Percentiles rank a stretch among this genome's conserved stretches.
phyloP scores from a whole-genome alignment of 2,888 invertebrate genomes.

The Drosophila peninsularis region DNA sequence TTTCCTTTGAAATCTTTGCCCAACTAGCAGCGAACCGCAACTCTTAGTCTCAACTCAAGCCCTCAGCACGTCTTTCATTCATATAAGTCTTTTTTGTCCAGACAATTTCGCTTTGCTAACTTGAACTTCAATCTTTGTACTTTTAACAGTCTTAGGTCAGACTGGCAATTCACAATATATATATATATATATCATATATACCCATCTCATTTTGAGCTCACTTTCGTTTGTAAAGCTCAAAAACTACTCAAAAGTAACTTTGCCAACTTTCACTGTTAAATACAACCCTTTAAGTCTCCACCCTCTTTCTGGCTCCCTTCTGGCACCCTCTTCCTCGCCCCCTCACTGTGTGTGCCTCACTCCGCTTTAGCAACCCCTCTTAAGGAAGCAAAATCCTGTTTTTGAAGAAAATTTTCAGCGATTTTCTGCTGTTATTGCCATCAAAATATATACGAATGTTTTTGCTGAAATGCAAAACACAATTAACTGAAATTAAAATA shows the following conservation, averaged over 20 bases:
- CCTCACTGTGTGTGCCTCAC: background rate
- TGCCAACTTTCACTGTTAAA: slow-evolving; percentile 33
- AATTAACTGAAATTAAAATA: slow-evolving; percentile 80
- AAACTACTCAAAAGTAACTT: slow-evolving; percentile 51
- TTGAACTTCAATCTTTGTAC: slow-evolving; percentile 12
- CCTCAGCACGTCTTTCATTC: slow-evolving; percentile 3
- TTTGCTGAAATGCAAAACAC: slow-evolving; percentile 72
- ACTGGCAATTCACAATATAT: background rate
- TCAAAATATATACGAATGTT: slow-evolving; percentile 73
- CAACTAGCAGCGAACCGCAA: background rate
- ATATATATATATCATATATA: background rate
- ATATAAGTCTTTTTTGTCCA: slow-evolving; percentile 10
- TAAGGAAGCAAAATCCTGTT: slow-evolving; percentile 15
- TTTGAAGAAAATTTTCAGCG: slow-evolving; percentile 58
- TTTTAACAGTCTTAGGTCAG: slow-evolving; percentile 20
- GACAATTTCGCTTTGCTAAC: slow-evolving; percentile 12
- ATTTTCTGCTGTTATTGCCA: slow-evolving; percentile 73
- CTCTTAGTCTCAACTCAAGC: background rate
- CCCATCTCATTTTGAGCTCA: slow-evolving; percentile 22
- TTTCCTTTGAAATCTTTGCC: background rate
- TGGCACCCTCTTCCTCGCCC: no score
- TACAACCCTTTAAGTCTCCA: slow-evolving; percentile 48
- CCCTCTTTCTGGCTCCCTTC: slow-evolving; percentile 7
- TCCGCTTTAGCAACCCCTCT: slow-evolving; percentile 12
- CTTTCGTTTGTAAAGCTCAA: slow-evolving; percentile 35